Evolutionary conservation across 2,113 vertebrate genomes (phyloP), one percentile per base, ranked within the genome.

Genomic region (Festucalex cinctus): DNA sequence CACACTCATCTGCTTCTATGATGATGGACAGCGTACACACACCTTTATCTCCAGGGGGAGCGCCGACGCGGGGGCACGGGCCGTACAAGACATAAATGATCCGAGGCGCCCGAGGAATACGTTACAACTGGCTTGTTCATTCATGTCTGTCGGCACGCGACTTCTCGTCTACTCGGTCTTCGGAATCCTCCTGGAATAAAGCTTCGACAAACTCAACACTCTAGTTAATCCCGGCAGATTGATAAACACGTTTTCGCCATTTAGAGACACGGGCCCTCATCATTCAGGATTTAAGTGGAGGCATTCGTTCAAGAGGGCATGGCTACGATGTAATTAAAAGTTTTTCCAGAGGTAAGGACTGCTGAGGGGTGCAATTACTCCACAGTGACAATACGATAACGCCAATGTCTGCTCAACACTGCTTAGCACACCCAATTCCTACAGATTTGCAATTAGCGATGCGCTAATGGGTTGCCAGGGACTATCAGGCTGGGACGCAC

Each of bases 291-390:
- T 82, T 73, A 71, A 78, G 74, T 48, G 14, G 76, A 86, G 85
- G 76, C 74, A 79, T 82, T 80, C 83, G 83, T 85, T 74, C 81
- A 66, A 76, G 68, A 77, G 77, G 80, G 81, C 82, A 70, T 69
- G 78, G 81, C 72, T 75, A 80, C 83, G 80, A 87, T 86, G 84
- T 87, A 87, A 89, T 90, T 90, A 88, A 90, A 90, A 88, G 86
- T 86, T 83, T 24, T 85, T 88, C 77, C 77, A 73, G 71, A 76
- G 77, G 66, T 57, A 82, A 67, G 81, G 74, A 86, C 75, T 71
- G 86, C 89, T 80, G 78, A 76, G 66, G 87, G 84, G 78, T 77
- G 84, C 83, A 87, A 88, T 89, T 88, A 88, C 83, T 89, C 86
- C 83, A 85, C 86, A 87, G 80, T 87, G 87, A 81, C 86, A 86